Conservation (phyloP, 2,888 invertebrate species). For the Argyresthia albistria region DNA sequence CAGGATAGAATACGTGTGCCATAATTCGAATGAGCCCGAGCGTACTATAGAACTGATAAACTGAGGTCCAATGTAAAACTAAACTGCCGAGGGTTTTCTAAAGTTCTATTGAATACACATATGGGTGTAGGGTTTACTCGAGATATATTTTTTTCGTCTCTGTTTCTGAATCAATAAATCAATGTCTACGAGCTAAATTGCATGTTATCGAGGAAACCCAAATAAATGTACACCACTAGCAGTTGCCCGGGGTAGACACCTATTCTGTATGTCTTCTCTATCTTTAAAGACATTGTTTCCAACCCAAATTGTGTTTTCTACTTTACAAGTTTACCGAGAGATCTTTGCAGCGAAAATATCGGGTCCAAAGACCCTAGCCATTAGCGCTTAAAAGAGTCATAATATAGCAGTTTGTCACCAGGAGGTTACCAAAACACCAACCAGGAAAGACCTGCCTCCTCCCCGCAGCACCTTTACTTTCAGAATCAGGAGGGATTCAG, state of each 20-base stretch:
- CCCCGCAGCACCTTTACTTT: neutral
- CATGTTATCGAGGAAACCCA: too few relatives aligned
- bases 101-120: too few relatives aligned
- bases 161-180: too few relatives aligned
- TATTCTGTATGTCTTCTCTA: too few relatives aligned
- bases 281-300: too few relatives aligned
- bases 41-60: too few relatives aligned
- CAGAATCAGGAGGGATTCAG: neutral
- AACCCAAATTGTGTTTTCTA: neutral
- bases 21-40: neutral
- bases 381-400: constrained; percentile 16
- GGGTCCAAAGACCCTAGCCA: constrained; percentile 10
- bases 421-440: constrained; percentile 18
- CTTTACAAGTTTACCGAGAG: neutral
- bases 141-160: too few relatives aligned
- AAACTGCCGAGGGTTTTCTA: too few relatives aligned
- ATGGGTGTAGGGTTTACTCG: too few relatives aligned
- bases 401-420: constrained; percentile 37
- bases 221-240: neutral
- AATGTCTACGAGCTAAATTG: too few relatives aligned
- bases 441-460: constrained; percentile 13
- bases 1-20: neutral
- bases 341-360: constrained; percentile 18
- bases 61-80: too few relatives aligned
- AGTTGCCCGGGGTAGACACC: too few relatives aligned